phyloP scores from a whole-genome alignment of 2,888 invertebrate genomes.

The Zygothrica quintamaculata region DNA sequence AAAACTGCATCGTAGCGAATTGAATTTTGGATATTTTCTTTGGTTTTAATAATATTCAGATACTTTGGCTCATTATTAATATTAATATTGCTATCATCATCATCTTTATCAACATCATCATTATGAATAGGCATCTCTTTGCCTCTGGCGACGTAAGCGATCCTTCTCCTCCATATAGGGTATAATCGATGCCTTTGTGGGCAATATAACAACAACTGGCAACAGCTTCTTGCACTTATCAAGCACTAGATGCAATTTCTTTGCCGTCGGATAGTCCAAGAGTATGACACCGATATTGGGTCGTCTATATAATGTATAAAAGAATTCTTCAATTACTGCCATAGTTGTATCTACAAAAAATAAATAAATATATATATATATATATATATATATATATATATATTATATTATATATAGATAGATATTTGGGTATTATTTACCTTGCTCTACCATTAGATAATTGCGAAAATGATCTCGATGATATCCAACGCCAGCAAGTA shows the following conservation, averaged over 20 bases:
- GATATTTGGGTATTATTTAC: slow-evolving; percentile 26
- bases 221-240: slow-evolving; percentile 39
- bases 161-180: slow-evolving; percentile 59
- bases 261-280: slow-evolving; percentile 47
- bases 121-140: slow-evolving; percentile 42
- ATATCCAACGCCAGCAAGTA: slow-evolving; percentile 63
- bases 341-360: slow-evolving; percentile 27
- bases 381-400: background rate
- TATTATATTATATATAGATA: background rate
- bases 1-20: too few relatives aligned
- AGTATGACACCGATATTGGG: slow-evolving; percentile 55
- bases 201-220: slow-evolving; percentile 51
- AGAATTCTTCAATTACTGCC: slow-evolving; percentile 48
- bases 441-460: slow-evolving; percentile 51
- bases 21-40: too few relatives aligned
- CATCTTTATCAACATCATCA: too few relatives aligned
- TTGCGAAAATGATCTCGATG: slow-evolving; percentile 40
- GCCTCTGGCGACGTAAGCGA: slow-evolving; percentile 41
- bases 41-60: too few relatives aligned
- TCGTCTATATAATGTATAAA: slow-evolving; percentile 28
- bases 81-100: too few relatives aligned
- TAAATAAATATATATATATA: background rate
- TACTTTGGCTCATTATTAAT: too few relatives aligned
- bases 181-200: slow-evolving; percentile 42
- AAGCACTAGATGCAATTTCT: slow-evolving; percentile 28